Evolutionary conservation across 2,113 vertebrate species (phyloP), one percentile per base, ranked within the genome.

Genomic region (Hippopotamus amphibius): DNA sequence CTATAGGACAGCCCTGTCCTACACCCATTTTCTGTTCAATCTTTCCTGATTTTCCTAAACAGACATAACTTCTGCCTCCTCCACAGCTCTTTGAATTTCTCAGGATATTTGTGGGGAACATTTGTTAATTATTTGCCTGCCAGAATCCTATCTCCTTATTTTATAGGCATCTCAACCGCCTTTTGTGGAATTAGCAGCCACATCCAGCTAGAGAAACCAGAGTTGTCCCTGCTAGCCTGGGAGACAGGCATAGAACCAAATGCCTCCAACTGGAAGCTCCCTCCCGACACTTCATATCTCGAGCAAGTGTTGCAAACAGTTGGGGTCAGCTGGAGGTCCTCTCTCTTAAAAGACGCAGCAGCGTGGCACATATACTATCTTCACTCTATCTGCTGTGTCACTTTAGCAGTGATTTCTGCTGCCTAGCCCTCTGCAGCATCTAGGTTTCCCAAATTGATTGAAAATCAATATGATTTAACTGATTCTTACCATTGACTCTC

Each of bases 51-150:
- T 94, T 94, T 28, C 55, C 76, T 72, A n/a, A 63, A 71, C 2
- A 33, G 53, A 24, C 69, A 22, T 57, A 19, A 66, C n/a, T 72
- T 83, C 37, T 79, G 7, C 30, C 16, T 57, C 33, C 46, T 66
- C 21, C 33, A 68, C 5, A 48, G 48, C 57, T 84, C 69, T 95
- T n/a, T 81, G 84, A 92, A 83, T 65, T 63, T 92, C n/a, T 82
- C 61, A 37, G 68, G 53, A n/a, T 63, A 91, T 65, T 57, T 79
- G 26, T 71, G 24, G 28, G 26, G 37, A 53, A 26, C 7, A 43
- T 79, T 43, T 68, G 59, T 33, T 66, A 61, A n/a, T 55, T 59
- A 53, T 88, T 69, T 41, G 46, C 22, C 16, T n/a, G 37, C 16
- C 30, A 69, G 61, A 50, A 50, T 48, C 24, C 63, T 69, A 7